Evolutionary conservation across 2,797 vertebrate species (phyloP).

Genomic region (Hydrolagus colliei): DNA sequence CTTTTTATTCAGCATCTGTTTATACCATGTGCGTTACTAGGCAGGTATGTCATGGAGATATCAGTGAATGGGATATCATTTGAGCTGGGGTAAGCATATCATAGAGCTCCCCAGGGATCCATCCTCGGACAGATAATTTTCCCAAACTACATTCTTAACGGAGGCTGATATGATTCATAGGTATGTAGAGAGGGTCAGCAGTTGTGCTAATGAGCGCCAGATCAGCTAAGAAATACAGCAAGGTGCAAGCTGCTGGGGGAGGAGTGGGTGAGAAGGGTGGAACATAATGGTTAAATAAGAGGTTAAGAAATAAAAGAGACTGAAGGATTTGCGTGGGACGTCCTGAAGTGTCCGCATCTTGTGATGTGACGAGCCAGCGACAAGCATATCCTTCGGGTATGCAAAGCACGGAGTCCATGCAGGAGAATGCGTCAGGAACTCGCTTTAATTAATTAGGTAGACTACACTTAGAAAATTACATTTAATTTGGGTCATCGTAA

Average conservation of each 20-base stretch:
- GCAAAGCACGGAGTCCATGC: not conserved
- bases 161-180: not conserved
- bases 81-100: not conserved
- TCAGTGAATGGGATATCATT: not conserved
- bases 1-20: not conserved
- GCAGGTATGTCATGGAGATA: not conserved
- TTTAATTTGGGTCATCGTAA: not conserved
- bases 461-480: not conserved
- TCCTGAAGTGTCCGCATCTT: no score
- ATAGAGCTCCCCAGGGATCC: not conserved
- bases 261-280: no score
- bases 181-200: not conserved
- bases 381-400: no score
- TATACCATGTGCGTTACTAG: not conserved
- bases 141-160: not conserved
- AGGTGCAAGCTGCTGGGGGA: not conserved
- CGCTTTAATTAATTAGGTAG: not conserved
- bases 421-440: not conserved
- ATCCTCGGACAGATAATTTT: not conserved
- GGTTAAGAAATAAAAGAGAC: not conserved
- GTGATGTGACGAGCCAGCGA: no score
- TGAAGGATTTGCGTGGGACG: no score
- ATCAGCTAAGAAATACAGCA: not conserved
- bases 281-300: not conserved
- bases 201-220: constrained; percentile 9